phyloP scores from a whole-genome alignment of 2,888 invertebrate genomes.

The Ectobius pallidus region DNA sequence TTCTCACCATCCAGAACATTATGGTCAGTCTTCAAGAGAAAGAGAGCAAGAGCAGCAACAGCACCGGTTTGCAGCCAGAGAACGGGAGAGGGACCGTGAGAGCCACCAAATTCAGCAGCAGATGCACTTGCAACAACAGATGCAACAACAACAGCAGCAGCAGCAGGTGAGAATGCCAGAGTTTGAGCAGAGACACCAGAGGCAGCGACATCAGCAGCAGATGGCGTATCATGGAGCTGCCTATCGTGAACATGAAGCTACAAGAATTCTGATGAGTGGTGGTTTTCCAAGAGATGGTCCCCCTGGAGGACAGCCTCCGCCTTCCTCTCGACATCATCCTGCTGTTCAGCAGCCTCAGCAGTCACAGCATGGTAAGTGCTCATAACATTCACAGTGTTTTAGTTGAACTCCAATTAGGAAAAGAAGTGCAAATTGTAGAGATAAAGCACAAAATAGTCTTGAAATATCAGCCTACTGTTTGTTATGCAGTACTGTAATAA shows the following conservation, averaged over 20 bases:
- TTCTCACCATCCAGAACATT: slow-evolving; percentile 46
- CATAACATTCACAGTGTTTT: slow-evolving; percentile 43
- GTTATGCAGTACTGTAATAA: no score
- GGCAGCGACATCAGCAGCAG: slow-evolving; percentile 47
- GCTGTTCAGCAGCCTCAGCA: slow-evolving; percentile 47
- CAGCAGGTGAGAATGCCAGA: slow-evolving; percentile 53
- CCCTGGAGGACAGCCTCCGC: slow-evolving; percentile 42
- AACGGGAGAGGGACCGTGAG: slow-evolving; percentile 44
- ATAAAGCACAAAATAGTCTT: no score
- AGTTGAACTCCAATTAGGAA: no score
- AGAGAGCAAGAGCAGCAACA: slow-evolving; percentile 50
- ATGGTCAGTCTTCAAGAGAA: slow-evolving; percentile 46
- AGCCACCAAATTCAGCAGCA: slow-evolving; percentile 52
- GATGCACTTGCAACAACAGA: slow-evolving; percentile 49
- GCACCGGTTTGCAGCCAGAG: slow-evolving; percentile 49
- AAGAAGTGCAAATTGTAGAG: no score
- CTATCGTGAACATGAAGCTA: slow-evolving; percentile 30
- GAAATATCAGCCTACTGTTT: no score
- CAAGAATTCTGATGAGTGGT: slow-evolving; percentile 36
- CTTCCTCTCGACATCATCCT: not conserved
- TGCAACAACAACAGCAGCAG: slow-evolving; percentile 52
- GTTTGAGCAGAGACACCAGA: slow-evolving; percentile 49
- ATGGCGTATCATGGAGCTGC: slow-evolving; percentile 40
- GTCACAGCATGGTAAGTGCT: slow-evolving; percentile 46
- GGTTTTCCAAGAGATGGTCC: slow-evolving; percentile 34